Base-by-base conservation (phyloP, 2,888 invertebrate genomes). In the Heterodera filipjevi region DNA sequence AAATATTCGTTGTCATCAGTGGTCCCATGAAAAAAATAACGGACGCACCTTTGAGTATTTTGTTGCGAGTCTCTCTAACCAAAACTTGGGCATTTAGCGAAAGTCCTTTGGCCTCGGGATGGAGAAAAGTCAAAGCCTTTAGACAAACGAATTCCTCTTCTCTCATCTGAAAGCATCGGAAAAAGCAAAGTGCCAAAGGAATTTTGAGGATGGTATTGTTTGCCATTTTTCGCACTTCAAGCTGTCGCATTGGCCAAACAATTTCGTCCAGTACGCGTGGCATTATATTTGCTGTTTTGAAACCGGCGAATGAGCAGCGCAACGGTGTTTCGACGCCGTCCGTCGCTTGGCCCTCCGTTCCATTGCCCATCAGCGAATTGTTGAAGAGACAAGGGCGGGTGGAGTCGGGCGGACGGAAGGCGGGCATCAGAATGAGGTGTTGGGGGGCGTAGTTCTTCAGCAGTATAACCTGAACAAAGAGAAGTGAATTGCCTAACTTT, bases 121-220 rank as follows among this genome's bases (percentile, higher is more conserved):
- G 98, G 89, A 99, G 96, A 91, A 99, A 99, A 75, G 99, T 96
- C 89, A 99, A 94, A 75, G 98, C 96, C 91, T 98, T 99, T 84
- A 99, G 92, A 90, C 98, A 98, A 77, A 98, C 96, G 90, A 97
- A 95, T 91, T 99, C 99, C 0, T 95, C 95, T 90, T 98, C 97
- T 90, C 98, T 96, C 86, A 99, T 95, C 74, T 81, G 32, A 59
- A 79, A 80, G 79, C 19, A 2, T 14, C 53, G 73, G 79, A 19
- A n/a, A 53, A 53, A 53, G 53, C 16, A 19, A 77, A 74, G 22
- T 76, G 2, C n/a, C 10, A 71, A 32, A 8, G 5, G 27, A 70
- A n/a, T 70, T 44, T 16, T 16, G 49, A n/a, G n/a, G 46, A n/a
- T 10, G n/a, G 46, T 70, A 27, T 70, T 10, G 27, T 27, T 30